phyloP scores from a whole-genome alignment of 2,888 invertebrate species.

The Coleophora deauratella region DNA sequence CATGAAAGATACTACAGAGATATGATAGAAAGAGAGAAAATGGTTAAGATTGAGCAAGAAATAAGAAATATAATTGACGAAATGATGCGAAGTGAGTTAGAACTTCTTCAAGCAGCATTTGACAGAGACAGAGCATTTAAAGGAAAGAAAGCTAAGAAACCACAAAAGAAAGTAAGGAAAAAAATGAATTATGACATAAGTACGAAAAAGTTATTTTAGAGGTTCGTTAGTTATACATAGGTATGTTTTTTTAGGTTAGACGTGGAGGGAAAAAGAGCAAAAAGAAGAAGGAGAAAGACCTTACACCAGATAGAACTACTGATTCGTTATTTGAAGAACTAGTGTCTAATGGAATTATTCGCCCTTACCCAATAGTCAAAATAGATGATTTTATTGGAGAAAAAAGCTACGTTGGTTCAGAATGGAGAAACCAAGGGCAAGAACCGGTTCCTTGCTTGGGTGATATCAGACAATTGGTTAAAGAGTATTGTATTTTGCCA shows the following conservation, averaged over 20 bases:
- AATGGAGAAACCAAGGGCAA: slow-evolving; percentile 54
- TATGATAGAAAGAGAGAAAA: slow-evolving; percentile 89
- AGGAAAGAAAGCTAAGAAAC: slow-evolving; percentile 84
- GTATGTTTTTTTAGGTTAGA: slow-evolving; percentile 67
- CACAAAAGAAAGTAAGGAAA: slow-evolving; percentile 76
- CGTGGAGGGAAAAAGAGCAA: slow-evolving; percentile 91
- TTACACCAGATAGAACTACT: slow-evolving; percentile 92
- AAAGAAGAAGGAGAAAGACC: slow-evolving; percentile 95
- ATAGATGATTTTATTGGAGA: slow-evolving; percentile 87
- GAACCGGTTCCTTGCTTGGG: slow-evolving; percentile 77
- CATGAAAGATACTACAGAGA: slow-evolving; percentile 85
- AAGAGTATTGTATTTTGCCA: slow-evolving; percentile 92
- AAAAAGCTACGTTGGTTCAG: slow-evolving; percentile 78
- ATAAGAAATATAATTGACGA: slow-evolving; percentile 88
- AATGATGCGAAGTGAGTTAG: slow-evolving; percentile 80
- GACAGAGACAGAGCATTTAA: slow-evolving; percentile 81
- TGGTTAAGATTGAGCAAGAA: slow-evolving; percentile 86
- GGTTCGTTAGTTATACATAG: no score
- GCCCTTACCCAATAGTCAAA: slow-evolving; percentile 79
- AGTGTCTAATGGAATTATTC: slow-evolving; percentile 91
- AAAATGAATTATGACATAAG: no score
- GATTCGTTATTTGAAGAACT: slow-evolving; percentile 95
- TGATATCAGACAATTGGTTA: slow-evolving; percentile 88
- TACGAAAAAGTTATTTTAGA: no score
- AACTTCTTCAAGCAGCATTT: slow-evolving; percentile 81